Percentiles rank a stretch among this genome's conserved stretches.
Conservation (phyloP, 2,113 vertebrate genomes). For the Chionomys nivalis region DNA sequence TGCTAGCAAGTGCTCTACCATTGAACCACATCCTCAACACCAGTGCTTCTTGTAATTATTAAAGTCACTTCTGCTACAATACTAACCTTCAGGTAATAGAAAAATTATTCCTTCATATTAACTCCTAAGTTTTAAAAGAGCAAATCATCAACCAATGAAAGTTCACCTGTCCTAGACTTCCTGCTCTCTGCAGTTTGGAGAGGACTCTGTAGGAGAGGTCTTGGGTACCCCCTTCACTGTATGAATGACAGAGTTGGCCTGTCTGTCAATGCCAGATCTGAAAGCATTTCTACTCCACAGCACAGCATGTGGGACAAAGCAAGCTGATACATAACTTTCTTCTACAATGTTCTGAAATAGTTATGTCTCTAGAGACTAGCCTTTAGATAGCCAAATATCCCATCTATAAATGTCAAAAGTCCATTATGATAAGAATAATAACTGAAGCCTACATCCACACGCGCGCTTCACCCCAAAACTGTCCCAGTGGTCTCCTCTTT, state of each 20-base stretch:
- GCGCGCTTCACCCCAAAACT: not conserved
- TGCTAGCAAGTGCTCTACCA: not conserved
- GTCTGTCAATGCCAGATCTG: rapidly evolving
- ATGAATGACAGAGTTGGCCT: not conserved
- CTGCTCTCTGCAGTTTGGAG: not conserved
- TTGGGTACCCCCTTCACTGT: not conserved
- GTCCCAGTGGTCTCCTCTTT: not conserved
- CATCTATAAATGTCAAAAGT: rapidly evolving
- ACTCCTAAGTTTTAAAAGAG: not conserved
- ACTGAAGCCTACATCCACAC: not conserved
- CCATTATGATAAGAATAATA: not conserved
- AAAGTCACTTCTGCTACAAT: not conserved
- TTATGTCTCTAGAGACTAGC: not conserved
- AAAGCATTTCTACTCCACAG: not conserved
- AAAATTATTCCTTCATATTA: not conserved
- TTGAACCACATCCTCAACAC: not conserved
- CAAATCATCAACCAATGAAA: rapidly evolving
- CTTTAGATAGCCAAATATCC: not conserved
- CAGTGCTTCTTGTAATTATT: not conserved
- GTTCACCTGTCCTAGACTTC: not conserved
- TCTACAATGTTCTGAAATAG: slow-evolving; percentile 82
- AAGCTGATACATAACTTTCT: slow-evolving; percentile 68
- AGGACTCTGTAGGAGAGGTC: not conserved
- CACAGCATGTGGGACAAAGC: slow-evolving; percentile 75
- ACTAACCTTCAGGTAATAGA: not conserved